phyloP scores from a whole-genome alignment of 2,797 vertebrate genomes.

The Gorsachius magnificus region DNA sequence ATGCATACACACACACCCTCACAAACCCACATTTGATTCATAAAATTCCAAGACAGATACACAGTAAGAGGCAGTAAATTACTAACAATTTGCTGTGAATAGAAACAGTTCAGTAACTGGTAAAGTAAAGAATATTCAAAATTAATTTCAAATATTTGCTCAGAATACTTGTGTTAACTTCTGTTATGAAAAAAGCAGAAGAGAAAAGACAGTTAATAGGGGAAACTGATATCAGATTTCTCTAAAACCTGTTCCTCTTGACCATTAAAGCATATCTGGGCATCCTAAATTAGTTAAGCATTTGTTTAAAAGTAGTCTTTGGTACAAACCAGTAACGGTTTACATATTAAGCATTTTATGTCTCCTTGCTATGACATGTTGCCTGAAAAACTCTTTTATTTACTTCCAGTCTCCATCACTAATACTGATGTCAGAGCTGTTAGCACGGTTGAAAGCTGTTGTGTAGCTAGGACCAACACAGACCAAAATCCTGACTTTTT shows the following conservation, averaged over 20 bases:
- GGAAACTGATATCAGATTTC: neutral
- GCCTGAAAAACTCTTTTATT: neutral
- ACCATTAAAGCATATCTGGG: neutral
- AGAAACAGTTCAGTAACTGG: neutral
- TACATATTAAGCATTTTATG: neutral
- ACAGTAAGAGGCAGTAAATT: neutral
- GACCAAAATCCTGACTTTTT: neutral
- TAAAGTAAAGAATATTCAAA: neutral
- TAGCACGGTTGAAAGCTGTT: neutral
- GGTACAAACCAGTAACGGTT: neutral
- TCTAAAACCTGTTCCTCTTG: neutral
- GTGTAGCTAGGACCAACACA: neutral
- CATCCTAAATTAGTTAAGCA: neutral
- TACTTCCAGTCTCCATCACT: neutral
- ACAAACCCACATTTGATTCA: neutral
- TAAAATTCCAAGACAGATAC: neutral
- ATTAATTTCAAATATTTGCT: neutral
- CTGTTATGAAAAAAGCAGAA: neutral
- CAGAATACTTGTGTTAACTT: neutral
- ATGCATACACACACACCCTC: neutral
- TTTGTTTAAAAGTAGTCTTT: neutral
- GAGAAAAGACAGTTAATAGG: neutral
- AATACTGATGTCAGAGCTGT: neutral
- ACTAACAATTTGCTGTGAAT: neutral
- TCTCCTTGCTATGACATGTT: accelerated